Percentiles rank a stretch among this genome's conserved stretches.
Conservation (phyloP, 1,140 invertebrate species). For the Drosophila truncata region DNA sequence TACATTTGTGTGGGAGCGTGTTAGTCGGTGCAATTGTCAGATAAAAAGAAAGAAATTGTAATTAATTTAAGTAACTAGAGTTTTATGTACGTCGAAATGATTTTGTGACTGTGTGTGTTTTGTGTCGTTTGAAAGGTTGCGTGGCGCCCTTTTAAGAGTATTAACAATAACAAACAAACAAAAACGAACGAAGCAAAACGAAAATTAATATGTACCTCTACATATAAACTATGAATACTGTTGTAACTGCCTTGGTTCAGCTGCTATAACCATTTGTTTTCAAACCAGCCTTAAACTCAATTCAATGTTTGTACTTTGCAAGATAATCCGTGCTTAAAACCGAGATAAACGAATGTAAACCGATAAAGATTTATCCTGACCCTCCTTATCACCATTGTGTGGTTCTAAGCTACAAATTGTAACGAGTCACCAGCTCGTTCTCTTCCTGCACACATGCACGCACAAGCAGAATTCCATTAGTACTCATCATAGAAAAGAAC, state of each 20-base stretch:
- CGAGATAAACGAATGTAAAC: conserved; percentile 49
- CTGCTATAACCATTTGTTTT: conserved; percentile 71
- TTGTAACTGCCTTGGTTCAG: conserved; percentile 79
- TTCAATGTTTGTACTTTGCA: conserved; percentile 56
- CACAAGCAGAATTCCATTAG: conserved; percentile 73
- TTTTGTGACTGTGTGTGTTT: conserved; percentile 74
- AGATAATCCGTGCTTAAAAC: conserved; percentile 30
- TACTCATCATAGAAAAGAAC: conserved; percentile 61
- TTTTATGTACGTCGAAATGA: conserved; percentile 77
- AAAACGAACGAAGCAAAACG: conserved; percentile 42
- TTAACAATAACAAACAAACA: conserved; percentile 61
- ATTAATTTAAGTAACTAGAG: conserved; percentile 81
- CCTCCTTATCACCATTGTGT: conserved; percentile 14
- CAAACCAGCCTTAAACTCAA: conserved; percentile 58
- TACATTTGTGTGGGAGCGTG: conserved; percentile 45
- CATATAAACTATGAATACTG: conserved; percentile 69
- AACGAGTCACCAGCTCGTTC: conserved; percentile 15
- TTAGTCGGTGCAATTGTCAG: conserved; percentile 73
- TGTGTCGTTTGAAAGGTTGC: conserved; percentile 76
- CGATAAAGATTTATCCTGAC: conserved; percentile 10
- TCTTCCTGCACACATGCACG: conserved; percentile 30
- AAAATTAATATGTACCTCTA: conserved; percentile 56
- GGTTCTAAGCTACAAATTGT: conserved; percentile 14
- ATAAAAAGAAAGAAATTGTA: conserved; percentile 69
- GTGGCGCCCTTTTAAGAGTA: conserved; percentile 75